Percentiles rank a stretch among this genome's conserved stretches.
These are phyloP conservation scores for Antedon mediterranea DNA, from an alignment of 53 echinoderm and acorn worm species.

Conservation along the genomic window DNA sequence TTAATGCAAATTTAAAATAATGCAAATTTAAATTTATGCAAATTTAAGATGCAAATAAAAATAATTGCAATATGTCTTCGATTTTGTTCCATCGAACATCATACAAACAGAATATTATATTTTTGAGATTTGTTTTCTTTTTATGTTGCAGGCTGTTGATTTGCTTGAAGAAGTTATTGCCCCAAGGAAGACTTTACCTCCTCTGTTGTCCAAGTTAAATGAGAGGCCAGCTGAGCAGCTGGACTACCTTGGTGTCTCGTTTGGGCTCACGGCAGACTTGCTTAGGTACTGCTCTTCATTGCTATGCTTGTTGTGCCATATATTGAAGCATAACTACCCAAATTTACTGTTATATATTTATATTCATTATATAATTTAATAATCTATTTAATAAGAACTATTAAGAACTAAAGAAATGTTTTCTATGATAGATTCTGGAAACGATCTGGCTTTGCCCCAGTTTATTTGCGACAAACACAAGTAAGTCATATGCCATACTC, in stretches of 20 bases:
- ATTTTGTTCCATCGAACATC: too few relatives aligned
- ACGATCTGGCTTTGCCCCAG: conserved; percentile 85
- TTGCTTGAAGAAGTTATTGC: conserved; percentile 72
- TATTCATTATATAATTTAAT: too few relatives aligned
- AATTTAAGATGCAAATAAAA: too few relatives aligned
- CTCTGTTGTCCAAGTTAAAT: conserved; percentile 69
- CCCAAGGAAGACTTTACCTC: conserved; percentile 82
- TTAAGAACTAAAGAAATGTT: background rate
- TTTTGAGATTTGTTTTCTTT: too few relatives aligned
- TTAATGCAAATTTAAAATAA: too few relatives aligned
- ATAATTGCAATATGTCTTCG: too few relatives aligned
- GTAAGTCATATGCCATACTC: too few relatives aligned
- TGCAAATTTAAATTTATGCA: too few relatives aligned
- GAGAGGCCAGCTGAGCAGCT: conserved; percentile 80
- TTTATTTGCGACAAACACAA: conserved; percentile 76
- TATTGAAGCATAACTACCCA: too few relatives aligned
- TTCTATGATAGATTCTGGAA: conserved; percentile 68
- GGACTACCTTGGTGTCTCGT: conserved; percentile 93
- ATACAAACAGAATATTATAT: too few relatives aligned
- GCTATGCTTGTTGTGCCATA: too few relatives aligned
- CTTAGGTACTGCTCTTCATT: conserved; percentile 43
- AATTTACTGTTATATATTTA: too few relatives aligned
- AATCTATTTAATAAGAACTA: background rate
- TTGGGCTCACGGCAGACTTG: conserved; percentile 69
- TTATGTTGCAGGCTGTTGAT: conserved; percentile 43